Conservation (phyloP, 2,113 vertebrate species). For the Vidua macroura region DNA sequence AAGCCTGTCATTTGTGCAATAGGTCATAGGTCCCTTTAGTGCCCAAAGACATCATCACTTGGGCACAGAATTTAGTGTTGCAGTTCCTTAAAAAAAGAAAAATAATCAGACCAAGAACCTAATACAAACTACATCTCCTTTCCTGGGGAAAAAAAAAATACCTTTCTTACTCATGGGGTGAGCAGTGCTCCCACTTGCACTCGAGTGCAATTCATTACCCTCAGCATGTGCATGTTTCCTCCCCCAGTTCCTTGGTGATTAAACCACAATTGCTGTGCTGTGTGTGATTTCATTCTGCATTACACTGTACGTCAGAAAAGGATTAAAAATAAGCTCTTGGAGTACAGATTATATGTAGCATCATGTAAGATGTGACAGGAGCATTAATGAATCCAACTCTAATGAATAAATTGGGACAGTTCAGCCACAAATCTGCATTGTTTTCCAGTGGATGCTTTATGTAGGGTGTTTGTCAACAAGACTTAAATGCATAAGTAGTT, state of each 20-base stretch:
- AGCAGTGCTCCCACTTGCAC: neutral
- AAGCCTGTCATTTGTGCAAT: neutral
- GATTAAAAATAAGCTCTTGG: conserved; percentile 54
- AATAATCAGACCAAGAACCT: neutral
- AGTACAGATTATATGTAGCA: conserved; percentile 21
- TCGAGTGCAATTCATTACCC: neutral
- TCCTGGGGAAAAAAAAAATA: neutral
- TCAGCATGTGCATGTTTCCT: neutral
- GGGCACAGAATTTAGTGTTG: neutral
- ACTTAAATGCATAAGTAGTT: neutral
- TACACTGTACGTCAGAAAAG: conserved; percentile 24
- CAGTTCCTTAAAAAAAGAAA: neutral
- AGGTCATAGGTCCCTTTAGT: neutral
- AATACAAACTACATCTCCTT: neutral
- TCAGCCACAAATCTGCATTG: neutral
- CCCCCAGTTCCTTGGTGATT: neutral
- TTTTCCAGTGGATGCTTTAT: neutral
- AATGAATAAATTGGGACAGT: conserved; percentile 8
- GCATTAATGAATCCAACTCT: conserved; percentile 27
- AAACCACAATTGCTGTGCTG: conserved; percentile 23
- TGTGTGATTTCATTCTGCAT: neutral
- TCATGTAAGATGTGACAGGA: conserved; percentile 28
- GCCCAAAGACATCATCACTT: neutral
- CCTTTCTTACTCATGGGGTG: neutral
- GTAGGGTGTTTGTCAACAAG: neutral